Evolutionary conservation across 2,797 vertebrate species (phyloP).

Genomic region (Anas acuta): DNA sequence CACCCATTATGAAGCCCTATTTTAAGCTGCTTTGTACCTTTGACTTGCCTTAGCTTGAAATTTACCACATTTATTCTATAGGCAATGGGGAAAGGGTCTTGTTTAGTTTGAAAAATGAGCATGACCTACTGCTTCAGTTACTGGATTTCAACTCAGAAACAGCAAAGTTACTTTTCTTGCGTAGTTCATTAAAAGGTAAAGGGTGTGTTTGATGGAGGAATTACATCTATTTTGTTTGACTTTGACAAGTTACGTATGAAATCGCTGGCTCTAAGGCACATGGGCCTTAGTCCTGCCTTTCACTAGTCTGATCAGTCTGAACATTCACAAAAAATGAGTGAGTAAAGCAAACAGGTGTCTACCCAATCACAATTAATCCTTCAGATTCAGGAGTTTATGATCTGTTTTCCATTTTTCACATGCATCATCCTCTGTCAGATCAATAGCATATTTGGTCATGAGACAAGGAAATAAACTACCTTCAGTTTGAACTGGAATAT

Average conservation of each 20-base stretch:
- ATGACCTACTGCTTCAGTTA: background rate
- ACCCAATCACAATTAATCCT: background rate
- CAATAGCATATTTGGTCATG: background rate
- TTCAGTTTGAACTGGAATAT: background rate
- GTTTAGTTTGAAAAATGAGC: background rate
- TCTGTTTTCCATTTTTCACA: background rate
- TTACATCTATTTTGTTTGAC: background rate
- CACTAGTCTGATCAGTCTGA: background rate
- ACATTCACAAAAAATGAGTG: background rate
- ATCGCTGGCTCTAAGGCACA: background rate
- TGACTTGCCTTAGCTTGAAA: constrained; percentile 7
- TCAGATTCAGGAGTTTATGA: background rate
- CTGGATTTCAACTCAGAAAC: background rate
- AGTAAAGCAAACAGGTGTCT: background rate
- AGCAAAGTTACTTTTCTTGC: background rate
- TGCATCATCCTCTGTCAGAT: background rate
- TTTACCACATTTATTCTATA: background rate
- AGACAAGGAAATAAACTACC: background rate
- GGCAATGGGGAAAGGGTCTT: background rate
- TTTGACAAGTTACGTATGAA: background rate
- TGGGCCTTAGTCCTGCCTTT: background rate
- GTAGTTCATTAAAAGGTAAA: background rate
- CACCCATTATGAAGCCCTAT: background rate
- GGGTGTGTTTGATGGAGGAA: background rate
- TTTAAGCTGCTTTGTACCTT: background rate